Percentiles rank a stretch among this genome's conserved stretches.
Evolutionary conservation across 92 coral and sea anemone genomes (phyloP).

Genomic region (Epizoanthus illoricatus): DNA sequence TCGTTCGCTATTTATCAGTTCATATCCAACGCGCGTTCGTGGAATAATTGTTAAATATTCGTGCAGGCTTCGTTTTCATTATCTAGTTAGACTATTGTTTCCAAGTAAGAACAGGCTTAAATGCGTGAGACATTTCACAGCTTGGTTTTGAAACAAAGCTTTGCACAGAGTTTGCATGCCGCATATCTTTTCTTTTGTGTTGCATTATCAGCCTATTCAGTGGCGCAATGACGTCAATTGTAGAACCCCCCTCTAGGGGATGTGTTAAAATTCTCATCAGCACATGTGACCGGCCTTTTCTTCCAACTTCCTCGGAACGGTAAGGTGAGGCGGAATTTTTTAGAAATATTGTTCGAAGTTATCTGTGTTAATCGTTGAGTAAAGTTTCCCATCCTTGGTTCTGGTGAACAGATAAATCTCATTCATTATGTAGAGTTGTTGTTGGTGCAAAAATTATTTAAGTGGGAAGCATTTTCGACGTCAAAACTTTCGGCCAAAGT

Average conservation of each 20-base stretch:
- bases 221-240: slow-evolving; percentile 42
- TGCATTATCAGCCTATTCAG: slow-evolving; percentile 2
- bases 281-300: slow-evolving; percentile 72
- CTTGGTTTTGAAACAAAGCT: neutral
- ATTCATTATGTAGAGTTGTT: neutral
- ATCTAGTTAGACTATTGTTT: no score
- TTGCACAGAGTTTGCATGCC: no score
- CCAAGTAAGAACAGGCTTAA: neutral
- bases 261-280: slow-evolving; percentile 48
- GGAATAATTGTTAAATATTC: no score
- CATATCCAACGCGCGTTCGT: no score
- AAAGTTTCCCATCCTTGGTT: slow-evolving; percentile 14
- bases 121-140: neutral
- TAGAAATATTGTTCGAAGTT: neutral
- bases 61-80: no score
- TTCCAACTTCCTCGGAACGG: slow-evolving; percentile 48
- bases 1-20: no score
- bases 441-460: neutral
- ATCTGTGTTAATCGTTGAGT: slow-evolving; percentile 1
- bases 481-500: neutral
- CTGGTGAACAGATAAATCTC: neutral
- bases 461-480: neutral
- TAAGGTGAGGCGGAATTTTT: slow-evolving; percentile 23
- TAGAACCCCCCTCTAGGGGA: slow-evolving; percentile 47
- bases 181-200: neutral